Evolutionary conservation across 2,797 vertebrate genomes (phyloP), one percentile per base, ranked within the genome.

Genomic region (Amphiprion clarkii): DNA sequence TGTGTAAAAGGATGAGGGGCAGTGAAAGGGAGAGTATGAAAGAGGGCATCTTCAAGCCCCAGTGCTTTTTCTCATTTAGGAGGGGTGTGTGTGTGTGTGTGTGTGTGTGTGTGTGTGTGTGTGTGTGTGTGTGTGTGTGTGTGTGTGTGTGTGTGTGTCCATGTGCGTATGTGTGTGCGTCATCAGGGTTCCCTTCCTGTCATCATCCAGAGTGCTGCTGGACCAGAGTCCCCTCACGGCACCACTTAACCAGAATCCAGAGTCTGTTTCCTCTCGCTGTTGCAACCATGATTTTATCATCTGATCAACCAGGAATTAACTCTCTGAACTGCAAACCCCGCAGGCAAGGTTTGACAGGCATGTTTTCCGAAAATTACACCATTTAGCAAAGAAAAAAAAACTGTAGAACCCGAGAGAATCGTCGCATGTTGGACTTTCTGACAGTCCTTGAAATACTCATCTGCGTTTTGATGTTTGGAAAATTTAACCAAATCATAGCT

Each of bases 21-120:
- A 67, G 73, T 39, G 36, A 60, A 52, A 74, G 31, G 44, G 36
- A 74, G 67, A 70, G 69, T 11, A 44, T 23, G 44, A 67, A 54
- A 75, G 83, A 82, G 86, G 92, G 82, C 89, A 92, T 91, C 89
- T 86, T 93, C 90, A 91, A 78, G 90, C 89, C 55, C 87, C 87
- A 33, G 21, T 81, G 87, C 81, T 4, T 90, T 90, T 90, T 86
- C 85, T 88, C 83, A 89, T 93, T 87, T 85, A 54, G 71, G 19
- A 27, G 17, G 39, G 27, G 33, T 10, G 53, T 54, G 52, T 31
- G 60, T 69, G 44, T 17, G 17, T 42, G 9, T 52, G 67, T 29
- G 33, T 33, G 33, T 44, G 56, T 46, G 39, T 19, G 40, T 19
- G 53, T 36, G 54, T 61, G 54, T 62, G 56, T 48, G 51, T 16